Evolutionary conservation across 2,113 vertebrate genomes (phyloP), one percentile per base, ranked within the genome.

Genomic region (Stictonetta naevosa): DNA sequence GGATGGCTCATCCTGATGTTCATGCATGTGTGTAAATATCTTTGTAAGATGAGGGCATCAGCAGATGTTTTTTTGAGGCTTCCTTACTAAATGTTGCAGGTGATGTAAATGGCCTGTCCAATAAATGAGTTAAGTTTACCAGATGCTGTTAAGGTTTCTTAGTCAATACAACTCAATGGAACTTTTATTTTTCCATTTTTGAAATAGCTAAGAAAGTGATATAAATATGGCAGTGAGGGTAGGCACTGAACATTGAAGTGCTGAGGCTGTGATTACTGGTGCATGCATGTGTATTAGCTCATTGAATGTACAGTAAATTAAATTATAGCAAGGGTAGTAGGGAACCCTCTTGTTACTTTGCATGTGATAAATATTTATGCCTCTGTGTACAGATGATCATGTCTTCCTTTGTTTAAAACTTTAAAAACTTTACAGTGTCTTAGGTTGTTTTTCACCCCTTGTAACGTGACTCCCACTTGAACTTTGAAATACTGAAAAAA

Each of bases 341-440:
- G 46, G 48, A 92, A 15, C 58, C 33, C 48, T 63, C 0, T 8
- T 78, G 16, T 42, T 72, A 21, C 3, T 20, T 46, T 50, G 5
- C 13, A 56, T 18, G 28, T 72, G 66, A 72, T 50, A 40, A 84
- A 44, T 55, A 40, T 59, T 73, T 50, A 52, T 66, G 36, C 66
- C 46, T 74, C 26, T 90, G 20, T 34, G 34, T 55, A 28, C 48
- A 62, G n/a, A 22, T 83, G 44, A 56, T 87, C 34, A 66, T 88
- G 28, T 72, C 72, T 85, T 76, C 53, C 44, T 86, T 58, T 74
- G 11, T 59, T 92, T 59, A n/a, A 75, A 92, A 25, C 38, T 77
- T 56, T 25, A 10, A n/a, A 75, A 92, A 25, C 38, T 77, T 56
- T 25, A 8, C 1, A 3, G 3, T 8, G 7, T 53, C 48, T 85